Evolutionary conservation across 2,888 invertebrate genomes (phyloP).

Genomic region (Limnephilus rhombicus): DNA sequence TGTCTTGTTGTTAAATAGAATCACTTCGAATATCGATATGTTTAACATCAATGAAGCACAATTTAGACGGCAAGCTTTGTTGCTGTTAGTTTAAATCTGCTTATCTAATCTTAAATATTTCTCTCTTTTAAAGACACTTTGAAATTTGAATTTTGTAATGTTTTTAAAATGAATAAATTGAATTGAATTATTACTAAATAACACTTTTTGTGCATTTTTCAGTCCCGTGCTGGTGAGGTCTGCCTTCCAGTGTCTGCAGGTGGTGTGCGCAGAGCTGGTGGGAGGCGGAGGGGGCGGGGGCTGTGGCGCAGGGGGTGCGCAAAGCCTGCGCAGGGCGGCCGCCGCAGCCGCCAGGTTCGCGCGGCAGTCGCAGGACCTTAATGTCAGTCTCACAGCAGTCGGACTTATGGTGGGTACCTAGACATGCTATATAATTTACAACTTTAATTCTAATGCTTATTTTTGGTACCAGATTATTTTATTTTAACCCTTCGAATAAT

Average conservation of each 20-base stretch:
- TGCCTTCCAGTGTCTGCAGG: constrained; percentile 96
- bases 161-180: too few species aligned
- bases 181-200: background rate
- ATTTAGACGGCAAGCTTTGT: too few species aligned
- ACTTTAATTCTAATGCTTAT: too few species aligned
- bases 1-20: too few species aligned
- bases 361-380: constrained; percentile 96
- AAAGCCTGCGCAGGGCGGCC: constrained; percentile 93
- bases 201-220: constrained; percentile 66
- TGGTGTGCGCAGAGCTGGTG: constrained; percentile 96
- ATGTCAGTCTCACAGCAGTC: constrained; percentile 97
- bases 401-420: constrained; percentile 88
- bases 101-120: too few species aligned
- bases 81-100: too few species aligned
- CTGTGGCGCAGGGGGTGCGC: constrained; percentile 91
- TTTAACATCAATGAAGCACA: too few species aligned
- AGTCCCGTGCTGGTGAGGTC: constrained; percentile 94
- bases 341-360: constrained; percentile 97
- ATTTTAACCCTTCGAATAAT: too few species aligned
- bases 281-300: constrained; percentile 71
- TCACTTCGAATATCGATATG: too few species aligned
- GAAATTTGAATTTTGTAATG: too few species aligned
- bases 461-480: too few species aligned
- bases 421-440: background rate
- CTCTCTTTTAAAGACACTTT: too few species aligned